A percentile compares a stretch with the other conserved stretches of the same genome.
Conservation (phyloP, 2,888 invertebrate species). For the Nectonema munidae region DNA sequence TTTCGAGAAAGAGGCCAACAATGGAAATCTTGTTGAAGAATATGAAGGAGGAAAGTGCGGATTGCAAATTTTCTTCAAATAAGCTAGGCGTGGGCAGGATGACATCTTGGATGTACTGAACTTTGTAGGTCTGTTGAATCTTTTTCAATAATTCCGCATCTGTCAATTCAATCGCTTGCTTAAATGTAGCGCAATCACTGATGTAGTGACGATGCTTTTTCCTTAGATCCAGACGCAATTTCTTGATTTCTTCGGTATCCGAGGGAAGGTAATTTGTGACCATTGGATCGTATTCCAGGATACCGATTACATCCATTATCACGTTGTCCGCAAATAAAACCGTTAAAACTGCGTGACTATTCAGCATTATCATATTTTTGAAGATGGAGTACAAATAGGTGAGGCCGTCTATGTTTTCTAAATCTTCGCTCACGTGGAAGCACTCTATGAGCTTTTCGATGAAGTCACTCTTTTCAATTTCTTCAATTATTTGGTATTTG, state of each 20-base stretch:
- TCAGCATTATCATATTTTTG: conserved; percentile 85
- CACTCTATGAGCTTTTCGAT: conserved; percentile 67
- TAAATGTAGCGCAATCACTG: conserved; percentile 41
- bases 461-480: conserved; percentile 27
- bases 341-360: conserved; percentile 79
- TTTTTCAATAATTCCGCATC: conserved; percentile 73
- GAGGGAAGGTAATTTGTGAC: conserved; percentile 24
- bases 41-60: conserved; percentile 83
- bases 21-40: conserved; percentile 99
- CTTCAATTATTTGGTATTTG: too few species aligned
- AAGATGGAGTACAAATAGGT: conserved; percentile 83
- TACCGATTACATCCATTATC: conserved; percentile 86
- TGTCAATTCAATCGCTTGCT: conserved; percentile 49
- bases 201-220: conserved; percentile 68
- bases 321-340: conserved; percentile 66
- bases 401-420: conserved; percentile 65
- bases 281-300: conserved; percentile 72
- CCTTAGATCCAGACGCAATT: not conserved
- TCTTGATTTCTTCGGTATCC: conserved; percentile 16
- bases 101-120: conserved; percentile 84
- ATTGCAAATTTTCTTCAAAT: conserved; percentile 92
- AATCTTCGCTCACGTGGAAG: conserved; percentile 83
- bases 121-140: conserved; percentile 95
- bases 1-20: conserved; percentile 65
- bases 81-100: conserved; percentile 91